Base-by-base conservation (phyloP, 2,888 invertebrate genomes). In the Trisateles emortualis region DNA sequence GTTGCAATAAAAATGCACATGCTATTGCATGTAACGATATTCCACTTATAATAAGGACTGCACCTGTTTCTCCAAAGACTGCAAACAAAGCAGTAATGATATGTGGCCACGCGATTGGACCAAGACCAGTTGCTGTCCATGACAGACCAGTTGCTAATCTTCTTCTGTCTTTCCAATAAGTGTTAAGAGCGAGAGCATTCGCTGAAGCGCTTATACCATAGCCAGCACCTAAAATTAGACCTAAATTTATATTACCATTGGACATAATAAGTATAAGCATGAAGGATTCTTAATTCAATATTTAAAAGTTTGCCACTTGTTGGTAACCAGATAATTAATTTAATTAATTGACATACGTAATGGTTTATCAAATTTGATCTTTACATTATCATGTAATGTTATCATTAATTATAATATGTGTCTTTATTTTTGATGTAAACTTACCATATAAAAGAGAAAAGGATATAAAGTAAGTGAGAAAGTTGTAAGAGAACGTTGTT, bases 101-200 rank as follows among this genome's bases (percentile, higher is more conserved):
- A 69, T 95, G 94, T 1, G 96, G 96, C 93, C 96, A 95, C 44
- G 96, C 73, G 33, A 96, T 95, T 0, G 96, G 96, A 0, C 96
- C 96, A 19, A 96, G 77, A 0, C 95, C 96, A 1, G 96, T 96
- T 0, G 95, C 94, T 0, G 95, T 95, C 94, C 96, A 96, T 63
- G 95, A 95, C 46, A 95, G 87, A 0, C 96, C 95, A 0, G 96
- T 95, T 0, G 96, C 96, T 33, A 95, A 87, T 76, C 96, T 92
- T 79, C 96, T 92, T 78, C 94, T 94, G 46, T 94, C 92, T 78
- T 95, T 95, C 90, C 96, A 96, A 79, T 95, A 96, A 2, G 96
- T 96, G 74, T 96, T 96, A 52, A 96, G 83, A 1, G 96, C 96
- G 59, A 96, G 80, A 9, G 95, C 94, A 68, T 95, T 95, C 1